Conservation (phyloP, 2,797 vertebrate genomes). For the Mormyrus proboscirostris region DNA sequence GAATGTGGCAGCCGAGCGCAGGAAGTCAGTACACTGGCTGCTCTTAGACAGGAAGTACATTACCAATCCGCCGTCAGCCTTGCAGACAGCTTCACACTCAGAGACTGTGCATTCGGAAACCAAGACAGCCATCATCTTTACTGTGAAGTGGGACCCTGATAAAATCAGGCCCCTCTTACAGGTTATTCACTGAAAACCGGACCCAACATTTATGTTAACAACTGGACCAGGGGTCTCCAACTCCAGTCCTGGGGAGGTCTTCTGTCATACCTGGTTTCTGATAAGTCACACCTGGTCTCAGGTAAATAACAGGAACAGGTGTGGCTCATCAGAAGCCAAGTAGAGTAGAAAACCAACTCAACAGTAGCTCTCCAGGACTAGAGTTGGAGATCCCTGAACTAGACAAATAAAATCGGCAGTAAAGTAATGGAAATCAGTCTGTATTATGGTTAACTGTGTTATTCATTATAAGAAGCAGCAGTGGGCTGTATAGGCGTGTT, state of each 20-base stretch:
- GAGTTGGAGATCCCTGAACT: background rate
- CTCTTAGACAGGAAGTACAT: background rate
- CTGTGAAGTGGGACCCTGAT: background rate
- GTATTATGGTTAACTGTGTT: background rate
- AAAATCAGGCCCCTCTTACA: background rate
- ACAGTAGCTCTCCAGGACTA: background rate
- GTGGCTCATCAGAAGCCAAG: background rate
- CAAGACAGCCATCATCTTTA: background rate
- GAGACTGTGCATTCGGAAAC: background rate
- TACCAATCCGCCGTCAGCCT: background rate
- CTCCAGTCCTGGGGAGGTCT: background rate
- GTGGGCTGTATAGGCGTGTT: background rate
- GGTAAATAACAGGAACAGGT: background rate
- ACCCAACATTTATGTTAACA: background rate
- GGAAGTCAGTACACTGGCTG: conserved; percentile 16
- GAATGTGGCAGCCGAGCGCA: conserved; percentile 40
- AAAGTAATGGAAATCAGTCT: background rate
- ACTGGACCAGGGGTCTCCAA: background rate
- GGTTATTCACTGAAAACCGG: background rate
- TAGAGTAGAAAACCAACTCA: background rate
- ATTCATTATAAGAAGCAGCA: background rate
- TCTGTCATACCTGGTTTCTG: background rate
- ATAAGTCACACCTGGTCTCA: background rate
- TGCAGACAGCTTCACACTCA: background rate
- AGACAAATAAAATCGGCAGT: background rate